phyloP scores from a whole-genome alignment of 2,113 vertebrate genomes.

The Etia nguti region DNA sequence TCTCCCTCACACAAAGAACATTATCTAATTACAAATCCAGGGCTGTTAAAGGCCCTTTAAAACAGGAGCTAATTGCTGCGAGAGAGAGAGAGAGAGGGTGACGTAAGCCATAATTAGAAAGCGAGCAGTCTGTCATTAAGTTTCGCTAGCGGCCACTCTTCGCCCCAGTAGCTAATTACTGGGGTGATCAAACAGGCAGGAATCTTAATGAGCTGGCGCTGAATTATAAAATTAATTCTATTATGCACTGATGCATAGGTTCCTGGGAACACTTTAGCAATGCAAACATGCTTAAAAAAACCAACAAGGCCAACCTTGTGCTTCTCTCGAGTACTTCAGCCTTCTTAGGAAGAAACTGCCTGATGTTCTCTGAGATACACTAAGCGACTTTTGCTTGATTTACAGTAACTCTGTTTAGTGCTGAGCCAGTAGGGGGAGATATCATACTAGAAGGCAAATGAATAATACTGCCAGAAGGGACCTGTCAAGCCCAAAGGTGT shows the following conservation, averaged over 20 bases:
- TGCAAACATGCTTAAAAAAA: neutral
- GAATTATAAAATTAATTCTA: conserved; percentile 21
- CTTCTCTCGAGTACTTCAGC: neutral
- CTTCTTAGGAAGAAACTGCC: neutral
- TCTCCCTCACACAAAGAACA: conserved; percentile 16
- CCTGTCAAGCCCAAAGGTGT: neutral
- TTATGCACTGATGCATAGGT: neutral
- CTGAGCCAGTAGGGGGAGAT: conserved; percentile 54
- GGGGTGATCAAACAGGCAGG: conserved; percentile 27
- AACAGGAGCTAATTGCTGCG: conserved; percentile 49
- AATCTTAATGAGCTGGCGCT: conserved; percentile 39
- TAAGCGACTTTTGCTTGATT: neutral
- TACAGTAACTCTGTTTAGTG: neutral
- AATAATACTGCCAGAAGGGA: neutral
- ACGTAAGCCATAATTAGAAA: conserved; percentile 53
- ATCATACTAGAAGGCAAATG: conserved; percentile 28
- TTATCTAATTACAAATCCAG: conserved; percentile 55
- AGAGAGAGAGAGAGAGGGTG: conserved; percentile 15
- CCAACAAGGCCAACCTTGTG: neutral
- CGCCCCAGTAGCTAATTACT: conserved; percentile 40
- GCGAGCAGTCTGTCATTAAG: conserved; percentile 40
- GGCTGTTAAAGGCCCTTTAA: conserved; percentile 51
- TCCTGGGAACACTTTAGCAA: neutral
- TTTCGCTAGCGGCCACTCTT: conserved; percentile 28
- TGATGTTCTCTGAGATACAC: neutral